Conservation (phyloP, 2,888 invertebrate species). For the Eristalis tenax region DNA sequence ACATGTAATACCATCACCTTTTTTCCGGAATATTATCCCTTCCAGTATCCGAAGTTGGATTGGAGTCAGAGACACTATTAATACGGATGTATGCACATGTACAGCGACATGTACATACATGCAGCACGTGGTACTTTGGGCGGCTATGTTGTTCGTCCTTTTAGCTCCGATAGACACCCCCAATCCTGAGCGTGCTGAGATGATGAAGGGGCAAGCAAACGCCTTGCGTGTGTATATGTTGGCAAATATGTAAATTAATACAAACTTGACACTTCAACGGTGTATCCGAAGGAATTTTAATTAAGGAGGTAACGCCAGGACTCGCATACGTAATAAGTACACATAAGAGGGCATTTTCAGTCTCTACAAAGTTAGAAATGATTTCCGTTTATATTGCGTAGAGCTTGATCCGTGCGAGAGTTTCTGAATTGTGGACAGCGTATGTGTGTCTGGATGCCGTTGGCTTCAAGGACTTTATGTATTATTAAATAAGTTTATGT, state of each 20-base stretch:
- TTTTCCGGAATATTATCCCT: constrained; percentile 5
- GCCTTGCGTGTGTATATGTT: constrained; percentile 15
- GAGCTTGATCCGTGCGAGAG: constrained; percentile 4
- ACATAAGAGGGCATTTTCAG: constrained; percentile 33
- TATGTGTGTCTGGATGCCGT: neutral
- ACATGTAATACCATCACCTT: constrained; percentile 22
- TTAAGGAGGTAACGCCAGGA: constrained; percentile 45
- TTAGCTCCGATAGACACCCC: neutral
- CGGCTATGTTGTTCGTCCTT: constrained; percentile 12
- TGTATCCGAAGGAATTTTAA: constrained; percentile 54
- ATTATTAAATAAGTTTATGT: constrained; percentile 37
- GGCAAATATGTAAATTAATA: constrained; percentile 53
- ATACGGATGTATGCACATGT: no score
- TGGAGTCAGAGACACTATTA: neutral
- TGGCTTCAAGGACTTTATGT: constrained; percentile 13
- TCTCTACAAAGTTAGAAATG: constrained; percentile 24
- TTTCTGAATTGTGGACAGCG: neutral
- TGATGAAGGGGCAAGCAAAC: neutral
- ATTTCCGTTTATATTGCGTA: constrained; percentile 33
- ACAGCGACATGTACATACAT: neutral
- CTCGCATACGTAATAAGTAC: constrained; percentile 47
- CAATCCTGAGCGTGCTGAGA: neutral
- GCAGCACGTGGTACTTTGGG: constrained; percentile 25
- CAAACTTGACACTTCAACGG: constrained; percentile 53
- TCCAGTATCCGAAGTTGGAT: neutral